Base-by-base conservation (phyloP, 1,140 invertebrate genomes). In the Patella vulgata region DNA sequence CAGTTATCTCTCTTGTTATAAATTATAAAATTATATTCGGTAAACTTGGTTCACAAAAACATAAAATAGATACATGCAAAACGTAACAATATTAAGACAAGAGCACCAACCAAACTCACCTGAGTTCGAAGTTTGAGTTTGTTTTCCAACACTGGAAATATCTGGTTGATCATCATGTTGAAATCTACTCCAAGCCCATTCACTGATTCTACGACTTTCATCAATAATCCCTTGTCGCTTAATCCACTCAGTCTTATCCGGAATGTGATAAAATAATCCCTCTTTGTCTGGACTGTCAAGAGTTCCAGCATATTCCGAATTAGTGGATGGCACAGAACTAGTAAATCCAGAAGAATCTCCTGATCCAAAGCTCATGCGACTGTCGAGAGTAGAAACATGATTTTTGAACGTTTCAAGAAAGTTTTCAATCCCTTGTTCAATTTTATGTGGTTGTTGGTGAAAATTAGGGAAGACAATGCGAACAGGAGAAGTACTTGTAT, bases 341-440 rank as follows among this genome's bases (percentile, higher is more conserved):
- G 67, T 69, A 58, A 57, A 69, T 43, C 67, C 67, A 8, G 67
- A 63, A 31, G 66, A 64, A 33, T 75, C 73, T 0, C 61, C 61
- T 5, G 65, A 63, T 40, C 68, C 73, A n/a, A 58, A 55, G 54
- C 68, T 68, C 8, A 36, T 51, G 11, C 66, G 59, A 11, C 66
- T 62, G 54, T 73, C 73, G 19, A 75, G 53, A 14, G 68, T 47
- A 3, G 70, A 64, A 31, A 57, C 71, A 59, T 73, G 71, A n/a
- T 70, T 55, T 42, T 68, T 71, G 59, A 76, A 76, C 33, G 64
- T 71, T 59, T 76, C 74, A 31, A 76, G 64, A 59, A 76, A 76
- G 19, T 66, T 67, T 53, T 73, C 71, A 46, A 76, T 76, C 43
- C 73, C 69, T 42, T 73, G 69, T 57, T 76, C 74, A 30, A 73